phyloP scores from a whole-genome alignment of 92 coral and sea anemone species.

The Heliopora coerulea region DNA sequence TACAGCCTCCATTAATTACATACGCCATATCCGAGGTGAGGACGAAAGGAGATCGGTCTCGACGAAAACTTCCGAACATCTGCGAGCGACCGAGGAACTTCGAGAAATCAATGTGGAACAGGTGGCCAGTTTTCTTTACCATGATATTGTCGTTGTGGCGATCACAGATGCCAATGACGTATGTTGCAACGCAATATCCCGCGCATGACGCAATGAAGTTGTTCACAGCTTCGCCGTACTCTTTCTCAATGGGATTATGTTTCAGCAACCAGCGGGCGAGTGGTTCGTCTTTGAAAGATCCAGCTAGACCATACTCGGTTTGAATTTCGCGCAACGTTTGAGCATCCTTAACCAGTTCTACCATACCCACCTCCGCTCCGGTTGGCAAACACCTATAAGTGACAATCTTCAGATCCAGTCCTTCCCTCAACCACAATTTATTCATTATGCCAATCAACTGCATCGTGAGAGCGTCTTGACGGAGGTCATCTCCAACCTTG shows the following conservation, averaged over 20 bases:
- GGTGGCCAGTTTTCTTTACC: conserved; percentile 91
- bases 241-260: conserved; percentile 84
- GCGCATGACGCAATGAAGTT: conserved; percentile 98
- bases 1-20: conserved; percentile 97
- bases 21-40: conserved; percentile 98
- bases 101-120: conserved; percentile 96
- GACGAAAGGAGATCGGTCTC: conserved; percentile 98
- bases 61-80: conserved; percentile 96
- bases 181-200: conserved; percentile 98
- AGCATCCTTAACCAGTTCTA: conserved; percentile 83
- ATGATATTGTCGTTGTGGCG: conserved; percentile 99
- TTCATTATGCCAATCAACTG: conserved; percentile 97
- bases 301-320: conserved; percentile 93
- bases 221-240: conserved; percentile 87
- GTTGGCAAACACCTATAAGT: conserved; percentile 97
- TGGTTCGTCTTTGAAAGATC: conserved; percentile 96
- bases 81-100: conserved; percentile 98
- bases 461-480: conserved; percentile 95
- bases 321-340: conserved; percentile 91
- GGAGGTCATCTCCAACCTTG: conserved; percentile 96
- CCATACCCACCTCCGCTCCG: conserved; percentile 92
- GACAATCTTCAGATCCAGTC: conserved; percentile 92
- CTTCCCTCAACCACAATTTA: conserved; percentile 94
- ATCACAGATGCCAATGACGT: conserved; percentile 95
- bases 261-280: conserved; percentile 89